These are phyloP conservation scores for Hetaerina americana DNA, from an alignment of 1,140 invertebrate species.

Conservation along the genomic window DNA sequence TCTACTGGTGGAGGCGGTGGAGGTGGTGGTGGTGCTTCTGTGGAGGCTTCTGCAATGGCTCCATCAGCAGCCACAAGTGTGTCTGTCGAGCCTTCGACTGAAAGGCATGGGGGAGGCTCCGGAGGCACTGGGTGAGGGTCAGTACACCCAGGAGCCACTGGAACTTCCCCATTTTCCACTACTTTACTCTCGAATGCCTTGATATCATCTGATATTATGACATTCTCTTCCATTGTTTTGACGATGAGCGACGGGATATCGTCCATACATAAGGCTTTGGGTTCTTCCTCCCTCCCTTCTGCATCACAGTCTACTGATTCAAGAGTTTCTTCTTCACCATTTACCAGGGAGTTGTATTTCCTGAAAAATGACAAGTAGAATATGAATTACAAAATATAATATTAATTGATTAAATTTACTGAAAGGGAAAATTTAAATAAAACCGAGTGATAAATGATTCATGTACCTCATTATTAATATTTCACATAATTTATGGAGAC, in stretches of 20 bases:
- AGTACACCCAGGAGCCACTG: too few species aligned
- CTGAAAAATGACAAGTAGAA: conserved; percentile 6
- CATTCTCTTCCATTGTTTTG: too few species aligned
- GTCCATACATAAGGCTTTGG: too few species aligned
- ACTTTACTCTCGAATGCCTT: too few species aligned
- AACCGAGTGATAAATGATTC: too few species aligned
- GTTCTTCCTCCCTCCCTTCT: too few species aligned
- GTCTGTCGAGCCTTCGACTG: conserved; percentile 35
- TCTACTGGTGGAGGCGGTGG: background rate
- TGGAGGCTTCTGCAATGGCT: conserved; percentile 6
- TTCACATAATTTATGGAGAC: too few species aligned
- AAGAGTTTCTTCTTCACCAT: conserved; percentile 11
- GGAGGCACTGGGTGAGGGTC: background rate
- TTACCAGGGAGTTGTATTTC: conserved; percentile 12
- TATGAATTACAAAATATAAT: background rate
- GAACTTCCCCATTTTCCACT: too few species aligned
- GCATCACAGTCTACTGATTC: too few species aligned
- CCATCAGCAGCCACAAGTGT: conserved; percentile 25
- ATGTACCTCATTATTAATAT: too few species aligned
- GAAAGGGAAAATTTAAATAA: background rate
- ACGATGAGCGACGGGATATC: too few species aligned
- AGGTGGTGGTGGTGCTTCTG: background rate
- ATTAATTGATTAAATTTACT: background rate
- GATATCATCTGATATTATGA: too few species aligned
- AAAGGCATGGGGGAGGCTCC: conserved; percentile 15